Evolutionary conservation across 2,888 invertebrate species (phyloP).

Genomic region (Orthosia cruda): DNA sequence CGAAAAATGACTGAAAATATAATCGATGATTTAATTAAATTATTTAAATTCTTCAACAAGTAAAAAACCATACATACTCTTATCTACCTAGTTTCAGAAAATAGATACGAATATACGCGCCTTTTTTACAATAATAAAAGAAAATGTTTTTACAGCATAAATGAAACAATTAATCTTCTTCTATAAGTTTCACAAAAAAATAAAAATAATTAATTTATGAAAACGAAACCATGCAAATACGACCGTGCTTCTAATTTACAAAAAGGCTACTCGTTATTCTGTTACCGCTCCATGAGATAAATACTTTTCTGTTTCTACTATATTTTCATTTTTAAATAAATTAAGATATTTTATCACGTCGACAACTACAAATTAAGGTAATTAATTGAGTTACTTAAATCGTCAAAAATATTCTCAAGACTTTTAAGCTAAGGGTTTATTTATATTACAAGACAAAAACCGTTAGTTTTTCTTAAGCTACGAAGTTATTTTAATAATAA

Average conservation of each 20-base stretch:
- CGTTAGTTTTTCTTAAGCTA: slow-evolving; percentile 21
- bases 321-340: slow-evolving; percentile 1
- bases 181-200: neutral
- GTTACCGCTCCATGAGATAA: slow-evolving; percentile 12
- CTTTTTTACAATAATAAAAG: neutral
- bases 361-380: slow-evolving; percentile 45
- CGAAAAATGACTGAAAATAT: neutral
- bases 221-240: neutral
- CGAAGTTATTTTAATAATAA: slow-evolving; percentile 32
- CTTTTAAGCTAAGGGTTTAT: slow-evolving; percentile 15
- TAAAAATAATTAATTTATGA: neutral
- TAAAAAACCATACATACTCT: neutral
- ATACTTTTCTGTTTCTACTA: neutral
- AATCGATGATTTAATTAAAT: neutral
- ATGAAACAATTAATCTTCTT: neutral
- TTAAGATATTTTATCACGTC: slow-evolving; percentile 7
- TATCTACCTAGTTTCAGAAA: neutral
- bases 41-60: neutral
- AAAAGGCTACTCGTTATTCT: neutral
- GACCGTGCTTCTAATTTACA: neutral
- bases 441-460: slow-evolving; percentile 32
- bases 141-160: neutral
- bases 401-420: slow-evolving; percentile 20
- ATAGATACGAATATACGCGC: neutral
- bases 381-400: slow-evolving; percentile 36